Base-by-base conservation (phyloP, 2,797 vertebrate species). In the Channallabes apus region DNA sequence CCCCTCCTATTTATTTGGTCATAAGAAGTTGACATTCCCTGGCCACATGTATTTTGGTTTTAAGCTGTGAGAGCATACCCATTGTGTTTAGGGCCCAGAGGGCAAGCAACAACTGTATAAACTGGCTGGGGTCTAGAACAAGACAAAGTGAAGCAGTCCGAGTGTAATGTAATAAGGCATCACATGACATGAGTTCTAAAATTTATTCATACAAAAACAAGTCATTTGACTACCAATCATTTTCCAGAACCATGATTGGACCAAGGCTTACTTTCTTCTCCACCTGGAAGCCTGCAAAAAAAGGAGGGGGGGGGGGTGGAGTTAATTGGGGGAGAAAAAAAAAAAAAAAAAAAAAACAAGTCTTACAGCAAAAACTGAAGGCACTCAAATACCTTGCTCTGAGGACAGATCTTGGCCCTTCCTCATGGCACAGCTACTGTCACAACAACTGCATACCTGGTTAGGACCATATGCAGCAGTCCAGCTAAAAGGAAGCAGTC, bases 401-500 rank as follows among this genome's bases (percentile, higher is more conserved):
- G 46, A 51, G 46, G 29, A 27, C 20, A 2, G 17, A 61, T 73
- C 68, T 12, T 29, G 51, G 32, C 46, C 58, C 22, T 18, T 61
- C 24, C 35, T 58, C n/a, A 67, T 11, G 9, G 82, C 84, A 82
- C 93, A 95, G 22, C 85, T 79, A 0, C 87, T 6, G 0, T 93
- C 91, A 54, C 94, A 94, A 86, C 94, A 94, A 83, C 82, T 59
- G 62, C 93, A 94, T 3, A 64, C 73, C 0, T 67, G 17, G 73
- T 93, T 61, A 24, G 35, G 14, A 0, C 91, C 92, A 27, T 90
- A 90, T 0, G 90, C 91, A 76, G 92, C 91, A 24, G 6, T 80
- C 94, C 93, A 95, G 85, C 94, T 95, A 58, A 27, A 9, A 65
- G n/a, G 46, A 14, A 7, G 6, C 2, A 1, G 2, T 7, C 5